Conservation (phyloP, 2,797 vertebrate species). For the Odontamblyopus lacepedii region DNA sequence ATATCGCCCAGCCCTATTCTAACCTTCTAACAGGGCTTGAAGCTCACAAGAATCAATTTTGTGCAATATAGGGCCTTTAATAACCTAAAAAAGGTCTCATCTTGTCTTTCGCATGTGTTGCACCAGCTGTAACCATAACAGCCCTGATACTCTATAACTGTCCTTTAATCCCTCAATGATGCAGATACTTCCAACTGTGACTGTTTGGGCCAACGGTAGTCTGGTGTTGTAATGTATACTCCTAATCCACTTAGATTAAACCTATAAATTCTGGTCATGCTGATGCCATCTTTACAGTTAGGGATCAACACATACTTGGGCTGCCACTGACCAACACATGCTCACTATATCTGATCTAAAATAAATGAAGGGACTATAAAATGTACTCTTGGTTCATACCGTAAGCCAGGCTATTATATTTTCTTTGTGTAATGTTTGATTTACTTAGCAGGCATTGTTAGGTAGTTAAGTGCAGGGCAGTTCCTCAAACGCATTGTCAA, state of each 20-base stretch:
- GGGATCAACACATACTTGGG: constrained; percentile 28
- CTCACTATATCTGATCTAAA: constrained; percentile 2
- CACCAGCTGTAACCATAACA: constrained; percentile 19
- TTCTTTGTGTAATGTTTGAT: background rate
- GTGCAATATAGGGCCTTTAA: background rate
- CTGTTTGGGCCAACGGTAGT: constrained; percentile 34
- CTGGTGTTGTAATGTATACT: constrained; percentile 59
- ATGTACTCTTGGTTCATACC: background rate
- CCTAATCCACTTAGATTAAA: constrained; percentile 67
- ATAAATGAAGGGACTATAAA: background rate
- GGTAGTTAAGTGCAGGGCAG: background rate
- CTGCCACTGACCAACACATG: constrained; percentile 25
- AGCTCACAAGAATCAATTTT: too few species aligned
- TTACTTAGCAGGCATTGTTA: background rate
- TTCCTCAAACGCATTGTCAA: background rate
- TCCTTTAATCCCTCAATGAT: constrained; percentile 38
- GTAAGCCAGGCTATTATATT: background rate
- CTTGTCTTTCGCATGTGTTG: background rate
- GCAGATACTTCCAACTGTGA: constrained; percentile 17
- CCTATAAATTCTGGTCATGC: constrained; percentile 50
- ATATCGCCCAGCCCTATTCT: too few species aligned
- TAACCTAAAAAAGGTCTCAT: constrained; percentile 4
- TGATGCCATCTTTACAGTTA: constrained; percentile 39
- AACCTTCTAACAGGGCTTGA: too few species aligned
- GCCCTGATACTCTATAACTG: constrained; percentile 8